Evolutionary conservation across 2,888 invertebrate genomes (phyloP), one percentile per base, ranked within the genome.

Genomic region (Hyppa rectilinea): DNA sequence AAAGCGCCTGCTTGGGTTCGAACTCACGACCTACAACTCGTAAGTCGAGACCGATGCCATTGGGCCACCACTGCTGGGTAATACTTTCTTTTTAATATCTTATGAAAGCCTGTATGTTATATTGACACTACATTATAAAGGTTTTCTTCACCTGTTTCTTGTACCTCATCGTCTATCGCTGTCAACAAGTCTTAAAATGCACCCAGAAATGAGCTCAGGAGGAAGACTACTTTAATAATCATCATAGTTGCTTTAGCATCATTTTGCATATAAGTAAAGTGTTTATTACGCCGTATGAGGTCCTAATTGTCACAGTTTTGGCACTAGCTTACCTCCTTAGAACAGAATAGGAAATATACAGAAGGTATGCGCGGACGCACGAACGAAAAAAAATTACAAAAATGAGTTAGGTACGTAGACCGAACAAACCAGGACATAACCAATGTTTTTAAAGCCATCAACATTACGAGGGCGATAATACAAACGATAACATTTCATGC

Each of bases 261-360:
- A 69, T 68, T 69, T 52, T 63, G 59, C 49, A 10, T 20, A 34
- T 61, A 63, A 63, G 52, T 85, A 49, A 68, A 75, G 75, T 75
- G 83, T 75, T 80, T 80, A 71, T 72, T 62, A 73, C 53, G 20
- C 17, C 26, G 40, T 66, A 61, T 64, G 65, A 65, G 53, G 59
- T 65, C 29, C 31, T 82, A 69, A 75, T 71, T 73, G 65, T 76
- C 75, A 66, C 69, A 73, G 56, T 36, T 78, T 50, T 52, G 52
- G 26, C 70, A 61, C n/a, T 10, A 45, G 10, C n/a, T 61, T 36
- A 78, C 40, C n/a, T 65, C 23, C 20, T 20, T 45, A 14, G n/a
- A 20, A 23, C 2, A 2, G 4, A 0, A 45, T 9, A 64, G 34
- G 10, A 26, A 6, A 49, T 10, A 14, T 26, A 14, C 80, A 79